Evolutionary conservation across 35 echinoderm and acorn worm species (phyloP).

Genomic region (Holothuria glaberrima): DNA sequence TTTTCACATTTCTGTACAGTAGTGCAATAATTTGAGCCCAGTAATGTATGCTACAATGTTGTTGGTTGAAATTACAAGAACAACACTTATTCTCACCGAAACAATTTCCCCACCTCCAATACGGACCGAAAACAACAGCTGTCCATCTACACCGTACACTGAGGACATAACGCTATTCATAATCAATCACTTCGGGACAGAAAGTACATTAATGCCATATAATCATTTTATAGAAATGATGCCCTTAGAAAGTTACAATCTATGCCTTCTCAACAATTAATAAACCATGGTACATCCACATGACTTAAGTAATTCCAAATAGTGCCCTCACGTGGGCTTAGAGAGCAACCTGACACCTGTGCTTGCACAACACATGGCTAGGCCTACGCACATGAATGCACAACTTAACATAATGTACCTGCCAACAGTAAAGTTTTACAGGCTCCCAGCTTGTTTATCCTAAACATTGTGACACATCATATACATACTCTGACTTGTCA

Average conservation of each 20-base stretch:
- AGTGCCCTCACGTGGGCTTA: not conserved
- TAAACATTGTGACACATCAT: not conserved
- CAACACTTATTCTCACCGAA: constrained; percentile 17
- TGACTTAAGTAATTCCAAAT: not conserved
- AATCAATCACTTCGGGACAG: no score
- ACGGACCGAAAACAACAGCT: not conserved
- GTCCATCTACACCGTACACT: constrained; percentile 9
- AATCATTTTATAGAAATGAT: no score
- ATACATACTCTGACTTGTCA: not conserved
- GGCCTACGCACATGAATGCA: not conserved
- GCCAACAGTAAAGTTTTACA: not conserved
- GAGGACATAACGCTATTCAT: not conserved
- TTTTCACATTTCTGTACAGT: no score
- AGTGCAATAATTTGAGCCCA: no score
- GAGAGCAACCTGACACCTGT: not conserved
- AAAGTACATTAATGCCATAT: no score
- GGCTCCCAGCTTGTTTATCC: not conserved
- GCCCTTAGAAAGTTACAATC: not conserved
- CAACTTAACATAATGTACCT: not conserved
- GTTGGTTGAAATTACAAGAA: no score
- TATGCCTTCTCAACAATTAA: not conserved
- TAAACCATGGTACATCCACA: not conserved
- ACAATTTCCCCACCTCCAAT: constrained; percentile 28
- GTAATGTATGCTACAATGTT: no score
- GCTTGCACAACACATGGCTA: not conserved